Conservation (phyloP, 2,113 vertebrate species). For the Amazona guildingii region DNA sequence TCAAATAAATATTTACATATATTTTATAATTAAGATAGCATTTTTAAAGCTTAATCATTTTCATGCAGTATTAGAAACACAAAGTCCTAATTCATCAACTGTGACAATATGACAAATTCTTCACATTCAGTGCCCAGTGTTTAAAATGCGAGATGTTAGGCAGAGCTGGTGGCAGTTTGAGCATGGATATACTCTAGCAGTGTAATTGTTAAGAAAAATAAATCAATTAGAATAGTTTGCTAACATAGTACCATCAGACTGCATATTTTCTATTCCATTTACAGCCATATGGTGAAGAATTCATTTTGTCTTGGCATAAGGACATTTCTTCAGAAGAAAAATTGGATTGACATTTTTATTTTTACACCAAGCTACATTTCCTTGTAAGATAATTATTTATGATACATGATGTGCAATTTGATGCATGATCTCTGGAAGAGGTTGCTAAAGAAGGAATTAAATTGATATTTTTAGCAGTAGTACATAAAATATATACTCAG, state of each 20-base stretch:
- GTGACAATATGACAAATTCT: neutral
- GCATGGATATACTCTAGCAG: neutral
- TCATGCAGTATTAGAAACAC: neutral
- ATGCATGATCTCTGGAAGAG: slow-evolving; percentile 12
- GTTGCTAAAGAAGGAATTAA: slow-evolving; percentile 53
- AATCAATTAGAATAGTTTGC: slow-evolving; percentile 50
- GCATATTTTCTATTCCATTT: slow-evolving; percentile 31
- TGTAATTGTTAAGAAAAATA: slow-evolving; percentile 27
- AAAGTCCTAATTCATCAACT: neutral
- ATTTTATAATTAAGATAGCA: neutral
- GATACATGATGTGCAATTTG: slow-evolving; percentile 30
- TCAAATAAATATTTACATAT: neutral
- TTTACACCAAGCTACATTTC: slow-evolving; percentile 51
- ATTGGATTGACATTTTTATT: slow-evolving; percentile 60
- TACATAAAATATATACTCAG: slow-evolving; percentile 32
- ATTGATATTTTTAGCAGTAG: slow-evolving; percentile 1
- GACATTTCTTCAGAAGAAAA: slow-evolving; percentile 35
- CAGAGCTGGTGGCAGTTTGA: neutral
- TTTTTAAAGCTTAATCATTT: neutral
- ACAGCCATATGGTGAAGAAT: slow-evolving; percentile 30
- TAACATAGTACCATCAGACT: slow-evolving; percentile 29
- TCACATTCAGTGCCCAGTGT: neutral
- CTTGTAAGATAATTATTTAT: slow-evolving; percentile 57
- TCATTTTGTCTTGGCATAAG: slow-evolving; percentile 39
- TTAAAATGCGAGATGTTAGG: neutral